These are phyloP conservation scores for Drosophila athabasca DNA, from an alignment of 1,140 invertebrate species.

Conservation along the genomic window DNA sequence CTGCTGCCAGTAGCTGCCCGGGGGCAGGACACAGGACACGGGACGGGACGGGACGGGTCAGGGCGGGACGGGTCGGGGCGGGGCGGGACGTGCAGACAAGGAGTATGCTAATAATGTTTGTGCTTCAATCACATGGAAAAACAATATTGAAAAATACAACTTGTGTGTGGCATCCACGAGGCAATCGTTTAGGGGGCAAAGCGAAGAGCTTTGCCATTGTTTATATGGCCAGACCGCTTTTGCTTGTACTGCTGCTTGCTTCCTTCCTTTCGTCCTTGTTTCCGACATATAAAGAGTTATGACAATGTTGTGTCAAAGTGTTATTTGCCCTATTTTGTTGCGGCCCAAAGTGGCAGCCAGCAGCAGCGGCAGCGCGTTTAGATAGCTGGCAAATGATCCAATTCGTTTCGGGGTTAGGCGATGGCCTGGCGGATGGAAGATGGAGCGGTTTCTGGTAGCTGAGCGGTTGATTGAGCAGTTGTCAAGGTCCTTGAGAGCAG, in stretches of 20 bases:
- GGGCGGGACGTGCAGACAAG: constrained; percentile 15
- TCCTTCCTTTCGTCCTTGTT: not conserved
- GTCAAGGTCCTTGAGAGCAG: constrained; percentile 24
- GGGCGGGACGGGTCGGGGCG: constrained; percentile 1
- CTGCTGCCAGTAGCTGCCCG: no score
- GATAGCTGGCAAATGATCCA: constrained; percentile 55
- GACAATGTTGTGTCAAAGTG: constrained; percentile 66
- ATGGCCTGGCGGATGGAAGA: constrained; percentile 24
- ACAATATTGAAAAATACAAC: constrained; percentile 73
- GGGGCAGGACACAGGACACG: constrained; percentile 3
- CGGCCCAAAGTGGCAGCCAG: constrained; percentile 29
- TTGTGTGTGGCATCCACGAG: constrained; percentile 45
- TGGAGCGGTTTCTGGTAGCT: constrained; percentile 45
- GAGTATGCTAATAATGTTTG: constrained; percentile 72
- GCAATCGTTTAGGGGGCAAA: constrained; percentile 56
- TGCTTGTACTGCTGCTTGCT: not conserved
- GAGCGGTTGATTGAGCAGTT: constrained; percentile 50
- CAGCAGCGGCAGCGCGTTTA: constrained; percentile 30
- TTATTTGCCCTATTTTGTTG: constrained; percentile 57
- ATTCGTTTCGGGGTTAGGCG: constrained; percentile 52
- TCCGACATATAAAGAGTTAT: constrained; percentile 46
- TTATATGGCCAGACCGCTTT: constrained; percentile 24
- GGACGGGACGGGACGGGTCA: not conserved
- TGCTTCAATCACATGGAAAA: constrained; percentile 74
- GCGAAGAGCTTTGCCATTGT: constrained; percentile 47